These are phyloP conservation scores for Germaria angustata DNA, from an alignment of 2,888 invertebrate genomes.

Conservation along the genomic window DNA sequence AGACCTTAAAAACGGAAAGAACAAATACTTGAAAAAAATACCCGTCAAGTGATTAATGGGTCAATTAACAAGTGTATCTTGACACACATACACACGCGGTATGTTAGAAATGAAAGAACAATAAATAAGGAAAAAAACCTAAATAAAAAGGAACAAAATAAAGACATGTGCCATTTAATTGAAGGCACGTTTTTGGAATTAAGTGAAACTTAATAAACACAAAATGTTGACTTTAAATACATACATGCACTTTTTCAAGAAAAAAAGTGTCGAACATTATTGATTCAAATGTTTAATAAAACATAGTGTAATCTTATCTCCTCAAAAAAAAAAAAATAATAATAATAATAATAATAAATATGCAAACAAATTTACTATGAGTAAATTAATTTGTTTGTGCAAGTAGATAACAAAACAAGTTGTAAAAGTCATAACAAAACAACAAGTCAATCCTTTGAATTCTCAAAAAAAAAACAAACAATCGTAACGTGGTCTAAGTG, in stretches of 20 bases:
- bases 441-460: background rate
- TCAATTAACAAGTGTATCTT: conserved; percentile 51
- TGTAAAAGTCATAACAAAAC: conserved; percentile 20
- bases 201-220: conserved; percentile 19
- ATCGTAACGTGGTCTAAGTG: conserved; percentile 22
- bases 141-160: background rate
- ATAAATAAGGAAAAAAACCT: background rate
- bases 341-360: too few relatives aligned
- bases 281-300: background rate
- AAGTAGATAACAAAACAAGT: conserved; percentile 25
- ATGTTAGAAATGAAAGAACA: background rate
- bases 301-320: conserved; percentile 37
- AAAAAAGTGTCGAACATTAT: conserved; percentile 1
- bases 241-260: background rate
- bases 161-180: conserved; percentile 57
- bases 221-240: background rate
- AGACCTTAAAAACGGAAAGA: conserved; percentile 51
- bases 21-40: background rate
- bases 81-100: background rate
- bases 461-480: background rate
- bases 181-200: conserved; percentile 63
- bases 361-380: background rate
- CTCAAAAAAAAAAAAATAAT: background rate
- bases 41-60: background rate
- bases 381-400: background rate